Conservation (phyloP, 2,888 invertebrate genomes). For the Drosophila parthenogenetica region DNA sequence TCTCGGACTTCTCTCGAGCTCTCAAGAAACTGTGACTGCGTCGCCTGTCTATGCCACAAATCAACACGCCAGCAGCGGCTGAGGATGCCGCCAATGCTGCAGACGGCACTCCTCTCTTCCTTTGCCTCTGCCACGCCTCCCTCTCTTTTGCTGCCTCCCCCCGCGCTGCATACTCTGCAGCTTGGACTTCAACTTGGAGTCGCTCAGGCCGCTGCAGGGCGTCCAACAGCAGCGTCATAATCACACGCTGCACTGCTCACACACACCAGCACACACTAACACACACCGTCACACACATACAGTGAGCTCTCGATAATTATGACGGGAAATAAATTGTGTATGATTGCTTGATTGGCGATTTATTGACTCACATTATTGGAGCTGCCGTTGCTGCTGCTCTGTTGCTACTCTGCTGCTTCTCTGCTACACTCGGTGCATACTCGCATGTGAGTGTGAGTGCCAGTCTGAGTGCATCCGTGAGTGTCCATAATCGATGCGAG, state of each 20-base stretch:
- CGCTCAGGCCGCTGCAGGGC: constrained; percentile 71
- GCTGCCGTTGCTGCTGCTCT: constrained; percentile 55
- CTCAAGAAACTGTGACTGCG: constrained; percentile 27
- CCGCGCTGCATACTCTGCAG: constrained; percentile 5
- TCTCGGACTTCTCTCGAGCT: constrained; percentile 39
- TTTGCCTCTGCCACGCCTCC: constrained; percentile 17
- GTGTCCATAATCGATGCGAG: constrained; percentile 82
- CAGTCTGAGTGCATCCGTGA: constrained; percentile 62
- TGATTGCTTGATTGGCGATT: constrained; percentile 84
- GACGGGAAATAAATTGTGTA: constrained; percentile 84
- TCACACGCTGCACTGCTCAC: constrained; percentile 67
- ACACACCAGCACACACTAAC: constrained; percentile 16
- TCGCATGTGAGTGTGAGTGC: constrained; percentile 32
- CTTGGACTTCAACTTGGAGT: constrained; percentile 39
- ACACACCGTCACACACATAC: constrained; percentile 16
- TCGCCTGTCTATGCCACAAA: constrained; percentile 76
- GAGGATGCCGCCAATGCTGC: constrained; percentile 34
- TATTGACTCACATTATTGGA: constrained; percentile 83
- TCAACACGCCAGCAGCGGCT: constrained; percentile 65
- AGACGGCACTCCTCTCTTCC: constrained; percentile 36
- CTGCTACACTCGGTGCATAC: constrained; percentile 13
- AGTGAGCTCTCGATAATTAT: constrained; percentile 79
- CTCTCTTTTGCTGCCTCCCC: not conserved
- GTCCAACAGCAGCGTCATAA: constrained; percentile 80
- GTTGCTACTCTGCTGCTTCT: constrained; percentile 6